phyloP scores from a whole-genome alignment of 2,113 vertebrate genomes.

The Triplophysa dalaica region DNA sequence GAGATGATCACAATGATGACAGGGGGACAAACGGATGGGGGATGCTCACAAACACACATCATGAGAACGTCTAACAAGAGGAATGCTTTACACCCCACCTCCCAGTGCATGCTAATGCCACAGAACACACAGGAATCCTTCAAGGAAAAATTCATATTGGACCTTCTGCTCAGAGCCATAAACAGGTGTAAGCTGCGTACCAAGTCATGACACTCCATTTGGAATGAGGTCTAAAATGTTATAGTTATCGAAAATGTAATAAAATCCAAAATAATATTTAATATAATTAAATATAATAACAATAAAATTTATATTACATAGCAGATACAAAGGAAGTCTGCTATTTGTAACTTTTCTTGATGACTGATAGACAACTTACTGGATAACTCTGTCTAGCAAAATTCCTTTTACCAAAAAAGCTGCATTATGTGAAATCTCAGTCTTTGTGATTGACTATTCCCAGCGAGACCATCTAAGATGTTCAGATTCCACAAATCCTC shows the following conservation, averaged over 20 bases:
- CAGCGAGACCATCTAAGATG: constrained; percentile 60
- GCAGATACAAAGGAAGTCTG: too few species aligned
- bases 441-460: constrained; percentile 62
- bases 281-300: too few species aligned
- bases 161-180: not conserved
- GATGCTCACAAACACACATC: constrained; percentile 63
- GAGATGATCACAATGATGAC: constrained; percentile 66
- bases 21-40: constrained; percentile 57
- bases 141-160: constrained; percentile 8
- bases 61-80: constrained; percentile 62
- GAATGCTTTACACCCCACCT: constrained; percentile 57
- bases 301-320: too few species aligned
- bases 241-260: too few species aligned
- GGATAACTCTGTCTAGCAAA: constrained; percentile 1
- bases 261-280: too few species aligned
- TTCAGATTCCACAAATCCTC: constrained; percentile 55
- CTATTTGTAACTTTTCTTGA: too few species aligned
- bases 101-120: constrained; percentile 30
- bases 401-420: constrained; percentile 58
- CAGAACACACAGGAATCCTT: constrained; percentile 39
- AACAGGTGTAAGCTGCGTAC: constrained; percentile 6
- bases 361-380: not conserved
- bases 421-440: constrained; percentile 72
- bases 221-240: too few species aligned
- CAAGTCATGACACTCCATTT: too few species aligned